These are phyloP conservation scores for Cryptophagus acutangulus DNA, from an alignment of 2,888 invertebrate genomes.

Conservation along the genomic window DNA sequence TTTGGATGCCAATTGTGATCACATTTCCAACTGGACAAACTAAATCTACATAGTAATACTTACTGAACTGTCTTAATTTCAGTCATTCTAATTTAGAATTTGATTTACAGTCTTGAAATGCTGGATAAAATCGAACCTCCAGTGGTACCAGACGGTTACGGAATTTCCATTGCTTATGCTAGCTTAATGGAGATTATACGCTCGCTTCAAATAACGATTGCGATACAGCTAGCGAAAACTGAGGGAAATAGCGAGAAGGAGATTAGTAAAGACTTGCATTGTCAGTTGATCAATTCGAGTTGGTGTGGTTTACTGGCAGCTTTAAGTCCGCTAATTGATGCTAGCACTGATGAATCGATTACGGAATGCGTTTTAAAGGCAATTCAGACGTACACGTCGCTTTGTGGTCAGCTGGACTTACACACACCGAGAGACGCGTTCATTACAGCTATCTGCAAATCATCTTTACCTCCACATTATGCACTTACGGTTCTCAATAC, in stretches of 20 bases:
- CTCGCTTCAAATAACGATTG: constrained; percentile 72
- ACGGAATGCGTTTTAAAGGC: constrained; percentile 89
- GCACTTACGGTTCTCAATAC: constrained; percentile 79
- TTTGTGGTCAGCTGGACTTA: constrained; percentile 80
- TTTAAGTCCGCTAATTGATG: constrained; percentile 85
- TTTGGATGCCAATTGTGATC: constrained; percentile 85
- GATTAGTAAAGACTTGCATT: constrained; percentile 52
- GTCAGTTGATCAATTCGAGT: constrained; percentile 84
- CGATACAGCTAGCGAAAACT: constrained; percentile 33
- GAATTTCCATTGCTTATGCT: constrained; percentile 91
- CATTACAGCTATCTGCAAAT: constrained; percentile 90
- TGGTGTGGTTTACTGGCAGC: constrained; percentile 94
- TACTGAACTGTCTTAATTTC: constrained; percentile 6
- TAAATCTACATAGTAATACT: constrained; percentile 81
- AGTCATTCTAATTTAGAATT: background rate
- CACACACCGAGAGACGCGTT: constrained; percentile 86
- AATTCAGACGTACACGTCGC: constrained; percentile 82
- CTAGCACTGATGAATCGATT: constrained; percentile 89
- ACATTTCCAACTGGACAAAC: constrained; percentile 80
- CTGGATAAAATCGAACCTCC: constrained; percentile 94
- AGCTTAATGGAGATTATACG: constrained; percentile 88
- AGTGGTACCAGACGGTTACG: constrained; percentile 92
- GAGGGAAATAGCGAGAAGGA: constrained; percentile 34
- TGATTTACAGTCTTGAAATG: constrained; percentile 79
- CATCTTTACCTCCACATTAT: constrained; percentile 94